Percentiles rank a stretch among this genome's conserved stretches.
Conservation (phyloP, 1,140 invertebrate genomes). For the Drosophila fuyamai region DNA sequence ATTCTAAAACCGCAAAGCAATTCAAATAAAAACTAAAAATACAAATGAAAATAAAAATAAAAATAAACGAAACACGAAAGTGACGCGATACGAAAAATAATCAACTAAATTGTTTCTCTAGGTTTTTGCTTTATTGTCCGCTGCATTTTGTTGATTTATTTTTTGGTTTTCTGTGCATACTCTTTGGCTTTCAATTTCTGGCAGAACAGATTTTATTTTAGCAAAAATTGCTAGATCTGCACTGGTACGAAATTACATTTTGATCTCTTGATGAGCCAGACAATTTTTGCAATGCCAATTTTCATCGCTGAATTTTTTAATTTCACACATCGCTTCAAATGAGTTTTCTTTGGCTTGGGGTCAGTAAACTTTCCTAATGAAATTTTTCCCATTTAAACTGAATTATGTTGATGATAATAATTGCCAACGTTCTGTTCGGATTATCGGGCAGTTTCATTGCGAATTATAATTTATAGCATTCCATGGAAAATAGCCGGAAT, state of each 20-base stretch:
- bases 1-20: conserved; percentile 37
- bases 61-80: neutral
- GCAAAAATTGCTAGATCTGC: neutral
- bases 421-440: neutral
- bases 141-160: conserved; percentile 56
- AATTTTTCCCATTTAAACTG: conserved; percentile 11
- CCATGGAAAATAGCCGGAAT: conserved; percentile 1
- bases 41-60: conserved; percentile 25
- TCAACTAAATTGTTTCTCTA: conserved; percentile 28
- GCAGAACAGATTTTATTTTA: conserved; percentile 13
- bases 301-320: conserved; percentile 61
- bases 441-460: conserved; percentile 4
- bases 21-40: conserved; percentile 37
- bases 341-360: conserved; percentile 1
- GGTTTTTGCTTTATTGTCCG: conserved; percentile 18
- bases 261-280: conserved; percentile 25
- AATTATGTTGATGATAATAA: neutral
- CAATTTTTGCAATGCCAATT: conserved; percentile 34
- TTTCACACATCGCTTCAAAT: conserved; percentile 69
- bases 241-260: conserved; percentile 32
- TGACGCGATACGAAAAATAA: conserved; percentile 17
- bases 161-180: conserved; percentile 21
- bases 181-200: conserved; percentile 13
- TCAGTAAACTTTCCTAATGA: conserved; percentile 13
- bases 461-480: conserved; percentile 23